Evolutionary conservation across 2,113 vertebrate genomes (phyloP), one percentile per base, ranked within the genome.

Genomic region (Gymnorhina tibicen): DNA sequence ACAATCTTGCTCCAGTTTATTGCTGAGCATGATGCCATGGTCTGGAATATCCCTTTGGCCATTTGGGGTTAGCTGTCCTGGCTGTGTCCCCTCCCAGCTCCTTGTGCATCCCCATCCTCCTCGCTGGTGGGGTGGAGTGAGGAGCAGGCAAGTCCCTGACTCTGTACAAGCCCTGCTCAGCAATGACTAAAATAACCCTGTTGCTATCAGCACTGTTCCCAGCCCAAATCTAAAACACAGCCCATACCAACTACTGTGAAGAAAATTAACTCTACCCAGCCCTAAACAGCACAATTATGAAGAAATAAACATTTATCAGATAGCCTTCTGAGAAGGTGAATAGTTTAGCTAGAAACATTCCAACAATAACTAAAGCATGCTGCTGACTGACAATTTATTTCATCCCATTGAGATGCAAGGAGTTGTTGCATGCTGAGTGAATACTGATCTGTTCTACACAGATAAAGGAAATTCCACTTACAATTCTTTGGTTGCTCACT

Each of bases 301-400:
- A 98, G 91, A 97, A 98, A 98, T 97, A 98, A 98, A 96, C 94
- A 96, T 97, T 98, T 98, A 97, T 97, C 96, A 98, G 95, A 97
- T 97, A 96, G 97, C 93, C 96, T 98, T 98, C 97, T 55, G 76
- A 97, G 94, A 95, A 98, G 92, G 78, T 97, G 95, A 97, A 98
- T 97, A 96, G 97, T 97, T 96, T 97, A 98, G 85, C 90, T 90
- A 91, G 87, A 93, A 92, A 93, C 93, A 95, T 66, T 49, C 50
- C 93, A 76, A 37, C 84, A 85, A 94, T 94, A 97, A 95, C 87
- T 96, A 94, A 97, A 96, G 94, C 83, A 70, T 94, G 94, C 93
- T 75, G 49, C 91, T 97, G 96, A 97, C 97, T 98, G 96, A 96
- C 96, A 94, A 95, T 98, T 97, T 97, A 94, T 97, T 97, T 97